phyloP scores from a whole-genome alignment of 2,797 vertebrate genomes.

The Taenioides sp. region DNA sequence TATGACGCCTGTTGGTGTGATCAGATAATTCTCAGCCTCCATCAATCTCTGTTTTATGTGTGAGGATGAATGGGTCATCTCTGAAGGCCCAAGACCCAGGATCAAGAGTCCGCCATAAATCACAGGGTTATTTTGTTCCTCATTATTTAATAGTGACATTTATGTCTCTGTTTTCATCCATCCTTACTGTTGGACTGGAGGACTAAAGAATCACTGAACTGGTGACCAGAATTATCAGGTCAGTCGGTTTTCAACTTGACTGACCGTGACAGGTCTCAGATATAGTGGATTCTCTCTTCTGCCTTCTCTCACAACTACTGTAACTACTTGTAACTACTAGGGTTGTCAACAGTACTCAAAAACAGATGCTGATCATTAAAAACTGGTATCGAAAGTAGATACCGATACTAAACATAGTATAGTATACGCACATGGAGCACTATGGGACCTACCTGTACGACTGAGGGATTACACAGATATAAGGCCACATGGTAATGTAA shows the following conservation, averaged over 20 bases:
- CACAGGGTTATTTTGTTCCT: not conserved
- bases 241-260: not conserved
- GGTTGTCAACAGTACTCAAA: no score
- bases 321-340: not conserved
- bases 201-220: conserved; percentile 1
- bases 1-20: conserved; percentile 1
- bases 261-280: not conserved
- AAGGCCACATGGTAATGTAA: no score
- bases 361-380: no score
- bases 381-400: no score
- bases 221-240: not conserved
- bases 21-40: conserved; percentile 3
- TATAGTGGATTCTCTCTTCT: not conserved
- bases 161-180: not conserved
- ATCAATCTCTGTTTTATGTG: conserved; percentile 11
- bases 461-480: no score
- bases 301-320: no score
- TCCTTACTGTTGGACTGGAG: not conserved
- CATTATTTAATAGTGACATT: not conserved
- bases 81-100: conserved; percentile 5
- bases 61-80: conserved; percentile 15
- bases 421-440: no score
- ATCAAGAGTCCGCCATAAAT: conserved; percentile 5
- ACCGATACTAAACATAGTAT: no score
- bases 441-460: no score